A percentile compares a stretch with the other conserved stretches of the same genome.
These are phyloP conservation scores for Anas bahamensis DNA, from an alignment of 2,797 vertebrate species.

Conservation along the genomic window DNA sequence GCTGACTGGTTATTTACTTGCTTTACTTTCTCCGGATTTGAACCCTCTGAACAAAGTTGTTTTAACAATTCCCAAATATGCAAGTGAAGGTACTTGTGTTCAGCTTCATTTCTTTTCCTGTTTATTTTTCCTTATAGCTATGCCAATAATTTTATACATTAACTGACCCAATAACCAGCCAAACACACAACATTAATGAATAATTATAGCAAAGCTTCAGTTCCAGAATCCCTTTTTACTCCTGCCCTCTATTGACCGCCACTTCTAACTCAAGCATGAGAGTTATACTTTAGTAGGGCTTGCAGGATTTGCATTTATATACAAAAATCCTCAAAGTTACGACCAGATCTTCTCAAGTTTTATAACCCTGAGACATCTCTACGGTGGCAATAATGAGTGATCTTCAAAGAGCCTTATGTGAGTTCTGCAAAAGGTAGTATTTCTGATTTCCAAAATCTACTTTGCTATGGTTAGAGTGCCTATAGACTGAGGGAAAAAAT, in stretches of 20 bases:
- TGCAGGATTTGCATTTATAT: background rate
- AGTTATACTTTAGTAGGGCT: background rate
- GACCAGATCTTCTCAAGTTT: background rate
- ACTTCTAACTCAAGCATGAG: background rate
- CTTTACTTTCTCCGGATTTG: background rate
- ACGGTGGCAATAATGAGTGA: background rate
- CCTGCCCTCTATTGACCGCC: background rate
- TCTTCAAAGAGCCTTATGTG: background rate
- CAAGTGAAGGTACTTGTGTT: background rate
- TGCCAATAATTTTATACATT: background rate
- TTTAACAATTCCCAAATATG: background rate
- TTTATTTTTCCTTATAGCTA: background rate
- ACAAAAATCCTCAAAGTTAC: background rate
- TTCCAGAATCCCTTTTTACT: background rate
- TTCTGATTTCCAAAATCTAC: background rate
- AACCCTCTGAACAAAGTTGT: background rate
- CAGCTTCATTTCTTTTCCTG: background rate
- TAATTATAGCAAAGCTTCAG: background rate
- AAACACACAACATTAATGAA: background rate
- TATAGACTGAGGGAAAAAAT: background rate
- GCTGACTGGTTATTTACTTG: background rate
- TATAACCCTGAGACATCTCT: background rate
- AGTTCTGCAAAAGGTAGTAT: background rate
- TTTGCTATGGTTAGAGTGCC: rapidly evolving
- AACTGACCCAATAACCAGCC: background rate